A percentile compares a stretch with the other conserved stretches of the same genome.
Conservation (phyloP, 2,113 vertebrate genomes). For the Phyllostomus discolor region DNA sequence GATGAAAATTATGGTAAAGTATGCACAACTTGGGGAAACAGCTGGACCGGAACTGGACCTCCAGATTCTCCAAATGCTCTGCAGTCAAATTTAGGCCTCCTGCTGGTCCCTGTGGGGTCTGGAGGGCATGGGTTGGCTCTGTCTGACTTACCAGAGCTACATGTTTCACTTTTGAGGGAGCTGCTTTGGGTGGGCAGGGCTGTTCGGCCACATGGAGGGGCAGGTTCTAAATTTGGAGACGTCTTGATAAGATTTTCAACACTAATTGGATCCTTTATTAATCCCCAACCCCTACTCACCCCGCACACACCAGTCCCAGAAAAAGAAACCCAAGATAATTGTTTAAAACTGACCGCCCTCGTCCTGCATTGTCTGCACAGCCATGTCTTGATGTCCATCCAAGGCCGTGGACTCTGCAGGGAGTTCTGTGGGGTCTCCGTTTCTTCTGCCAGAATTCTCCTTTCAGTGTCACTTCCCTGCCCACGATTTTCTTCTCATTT, state of each 20-base stretch:
- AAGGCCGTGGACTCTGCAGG: constrained; percentile 12
- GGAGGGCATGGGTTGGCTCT: not conserved
- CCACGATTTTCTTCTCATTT: constrained; percentile 68
- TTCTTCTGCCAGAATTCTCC: constrained; percentile 41
- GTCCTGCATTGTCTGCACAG: not conserved
- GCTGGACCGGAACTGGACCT: not conserved
- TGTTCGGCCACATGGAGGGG: not conserved
- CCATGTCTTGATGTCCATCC: not conserved
- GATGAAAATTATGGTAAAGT: constrained; percentile 46
- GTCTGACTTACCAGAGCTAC: constrained; percentile 12
- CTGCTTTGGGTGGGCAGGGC: not conserved
- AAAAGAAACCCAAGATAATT: constrained; percentile 24
- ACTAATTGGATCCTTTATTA: constrained; percentile 54
- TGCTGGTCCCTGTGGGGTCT: not conserved
- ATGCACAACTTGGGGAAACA: not conserved
- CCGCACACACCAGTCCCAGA: not conserved
- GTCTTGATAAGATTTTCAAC: constrained; percentile 33
- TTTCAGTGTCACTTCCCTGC: constrained; percentile 66
- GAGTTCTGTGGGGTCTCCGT: not conserved
- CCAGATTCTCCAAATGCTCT: constrained; percentile 41
- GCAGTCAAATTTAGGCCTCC: not conserved
- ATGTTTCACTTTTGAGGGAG: not conserved
- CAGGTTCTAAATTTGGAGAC: constrained; percentile 46
- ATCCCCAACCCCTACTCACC: not conserved
- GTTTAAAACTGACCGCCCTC: not conserved